Percentiles rank a stretch among this genome's conserved stretches.
Conservation (phyloP, 2,888 invertebrate species). For the Isoperla grammatica region DNA sequence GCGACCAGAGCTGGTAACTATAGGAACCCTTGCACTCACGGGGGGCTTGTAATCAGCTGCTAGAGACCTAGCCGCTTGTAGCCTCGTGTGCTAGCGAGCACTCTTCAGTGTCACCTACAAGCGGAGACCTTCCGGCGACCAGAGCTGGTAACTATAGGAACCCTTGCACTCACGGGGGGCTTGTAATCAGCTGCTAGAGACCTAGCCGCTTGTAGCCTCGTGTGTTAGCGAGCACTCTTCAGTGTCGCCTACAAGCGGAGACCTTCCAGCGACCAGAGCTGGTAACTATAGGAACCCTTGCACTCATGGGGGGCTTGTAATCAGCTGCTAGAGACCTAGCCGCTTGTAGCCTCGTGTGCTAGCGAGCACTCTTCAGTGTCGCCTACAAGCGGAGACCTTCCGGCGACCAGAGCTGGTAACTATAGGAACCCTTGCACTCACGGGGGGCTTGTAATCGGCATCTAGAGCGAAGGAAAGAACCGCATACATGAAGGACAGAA, state of each 20-base stretch:
- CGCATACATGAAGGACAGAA: no score
- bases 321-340: constrained; percentile 42
- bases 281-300: no score
- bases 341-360: constrained; percentile 43
- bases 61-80: constrained; percentile 47
- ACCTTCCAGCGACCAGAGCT: constrained; percentile 20
- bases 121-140: constrained; percentile 27
- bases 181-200: constrained; percentile 44
- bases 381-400: constrained; percentile 28
- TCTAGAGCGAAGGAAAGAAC: no score
- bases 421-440: no score
- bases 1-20: constrained; percentile 3
- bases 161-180: no score
- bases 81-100: constrained; percentile 27
- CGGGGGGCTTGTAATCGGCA: no score
- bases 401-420: constrained; percentile 10
- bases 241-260: constrained; percentile 29
- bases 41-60: constrained; percentile 48
- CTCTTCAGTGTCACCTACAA: constrained; percentile 28
- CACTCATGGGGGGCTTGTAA: no score
- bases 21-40: no score
- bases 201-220: constrained; percentile 46
- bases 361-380: constrained; percentile 29
- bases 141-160: no score
- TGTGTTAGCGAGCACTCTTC: constrained; percentile 28